Percentiles rank a stretch among this genome's conserved stretches.
These are phyloP conservation scores for Mactra quadrangularis DNA, from an alignment of 1,140 invertebrate species.

Conservation along the genomic window DNA sequence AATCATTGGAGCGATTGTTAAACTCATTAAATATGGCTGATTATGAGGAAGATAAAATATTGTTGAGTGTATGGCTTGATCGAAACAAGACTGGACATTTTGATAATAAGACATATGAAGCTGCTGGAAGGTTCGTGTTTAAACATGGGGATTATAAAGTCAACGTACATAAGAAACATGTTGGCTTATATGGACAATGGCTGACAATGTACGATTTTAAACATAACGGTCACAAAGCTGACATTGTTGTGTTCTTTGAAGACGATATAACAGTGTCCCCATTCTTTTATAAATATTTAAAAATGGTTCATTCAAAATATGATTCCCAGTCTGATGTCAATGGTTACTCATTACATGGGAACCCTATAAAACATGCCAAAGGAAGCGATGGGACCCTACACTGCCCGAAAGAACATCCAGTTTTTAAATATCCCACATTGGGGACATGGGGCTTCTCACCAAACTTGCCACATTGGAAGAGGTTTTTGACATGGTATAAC, in stretches of 20 bases:
- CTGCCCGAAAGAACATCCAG: not conserved
- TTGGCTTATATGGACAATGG: slow-evolving; percentile 74
- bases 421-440: slow-evolving; percentile 59
- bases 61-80: slow-evolving; percentile 69
- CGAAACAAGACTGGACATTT: slow-evolving; percentile 26
- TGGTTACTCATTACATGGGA: not conserved
- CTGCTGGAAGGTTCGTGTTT: slow-evolving; percentile 63
- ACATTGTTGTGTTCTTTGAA: slow-evolving; percentile 72
- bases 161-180: slow-evolving; percentile 56
- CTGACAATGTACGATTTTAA: slow-evolving; percentile 66
- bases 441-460: slow-evolving; percentile 77
- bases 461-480: slow-evolving; percentile 65
- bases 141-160: slow-evolving; percentile 62
- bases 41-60: slow-evolving; percentile 57
- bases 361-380: not conserved
- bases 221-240: slow-evolving; percentile 39
- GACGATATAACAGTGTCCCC: slow-evolving; percentile 60
- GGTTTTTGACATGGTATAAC: slow-evolving; percentile 72
- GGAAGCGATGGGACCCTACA: not conserved
- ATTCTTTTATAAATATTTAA: not conserved
- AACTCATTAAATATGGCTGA: slow-evolving; percentile 60
- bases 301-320: slow-evolving; percentile 11
- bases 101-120: slow-evolving; percentile 53
- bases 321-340: not conserved
- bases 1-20: slow-evolving; percentile 61